Evolutionary conservation across 2,888 invertebrate species (phyloP), one percentile per base, ranked within the genome.

Genomic region (Napeogenes sylphis): DNA sequence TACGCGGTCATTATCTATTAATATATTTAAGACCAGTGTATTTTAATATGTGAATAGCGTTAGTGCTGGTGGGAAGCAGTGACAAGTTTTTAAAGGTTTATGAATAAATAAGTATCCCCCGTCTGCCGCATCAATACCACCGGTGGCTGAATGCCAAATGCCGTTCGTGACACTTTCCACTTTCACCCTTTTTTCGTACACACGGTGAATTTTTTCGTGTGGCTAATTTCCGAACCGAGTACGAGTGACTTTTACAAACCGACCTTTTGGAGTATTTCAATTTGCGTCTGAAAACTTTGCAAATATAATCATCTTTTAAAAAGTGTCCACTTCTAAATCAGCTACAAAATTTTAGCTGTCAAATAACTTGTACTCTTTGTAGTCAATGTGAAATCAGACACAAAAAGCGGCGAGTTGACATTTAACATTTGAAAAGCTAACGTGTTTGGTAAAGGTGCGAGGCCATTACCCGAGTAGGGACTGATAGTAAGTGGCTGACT

Each of bases 111-210:
- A 91, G 77, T 65, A 74, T 73, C 69, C 72, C 60, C 67, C 83
- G 91, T 90, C 90, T 91, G 86, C 83, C 79, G 81, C 87, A 84
- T 87, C 90, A 85, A 88, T 90, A 87, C 79, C 73, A 61, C 72
- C 71, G 72, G 82, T 80, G 84, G 84, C 85, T 84, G 87, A 85
- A 87, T 87, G 82, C 85, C 85, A 85, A 87, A 88, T 84, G 83
- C 73, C 73, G 80, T 83, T 83, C 87, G 87, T 89, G 88, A 87
- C 88, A 87, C 79, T 84, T 83, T 82, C 79, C 84, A 88, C 86
- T 90, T 86, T 89, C 84, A 70, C 83, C 80, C 75, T 79, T 82
- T 82, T 83, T 83, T 76, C 76, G 71, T 70, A 72, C 73, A 73
- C 71, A 74, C 75, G 70, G 70, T 77, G 78, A 81, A 84, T 80